These are phyloP conservation scores for Saccostrea cuccullata DNA, from an alignment of 1,140 invertebrate species.

Conservation along the genomic window DNA sequence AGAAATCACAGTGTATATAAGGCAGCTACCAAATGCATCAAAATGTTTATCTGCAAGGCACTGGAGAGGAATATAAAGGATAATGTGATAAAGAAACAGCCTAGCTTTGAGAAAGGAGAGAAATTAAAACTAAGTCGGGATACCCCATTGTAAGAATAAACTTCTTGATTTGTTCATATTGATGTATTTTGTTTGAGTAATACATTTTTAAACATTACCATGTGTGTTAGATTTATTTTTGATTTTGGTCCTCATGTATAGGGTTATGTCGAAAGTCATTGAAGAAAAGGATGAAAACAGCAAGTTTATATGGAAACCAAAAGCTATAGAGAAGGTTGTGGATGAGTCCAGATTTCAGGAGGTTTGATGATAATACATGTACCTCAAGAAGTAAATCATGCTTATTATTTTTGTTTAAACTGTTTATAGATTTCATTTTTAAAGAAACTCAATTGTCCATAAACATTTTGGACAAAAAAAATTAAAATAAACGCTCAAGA, in stretches of 20 bases:
- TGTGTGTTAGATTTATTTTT: too few species aligned
- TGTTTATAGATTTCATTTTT: too few species aligned
- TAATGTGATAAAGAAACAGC: background rate
- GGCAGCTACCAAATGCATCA: conserved; percentile 14
- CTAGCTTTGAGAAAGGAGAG: background rate
- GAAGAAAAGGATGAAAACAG: background rate
- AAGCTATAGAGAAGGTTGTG: background rate
- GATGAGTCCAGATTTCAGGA: conserved; percentile 16
- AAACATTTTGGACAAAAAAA: too few species aligned
- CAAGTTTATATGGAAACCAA: conserved; percentile 19
- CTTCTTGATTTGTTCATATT: background rate
- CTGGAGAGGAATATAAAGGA: background rate
- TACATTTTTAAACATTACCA: too few species aligned
- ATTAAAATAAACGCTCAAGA: too few species aligned
- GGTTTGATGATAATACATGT: background rate
- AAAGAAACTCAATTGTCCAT: too few species aligned
- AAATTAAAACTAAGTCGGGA: background rate
- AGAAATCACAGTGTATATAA: background rate
- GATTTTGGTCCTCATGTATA: background rate
- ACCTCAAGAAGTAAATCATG: too few species aligned
- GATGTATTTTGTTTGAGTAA: too few species aligned
- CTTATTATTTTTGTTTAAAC: too few species aligned
- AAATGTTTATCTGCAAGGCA: conserved; percentile 23
- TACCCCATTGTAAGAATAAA: background rate
- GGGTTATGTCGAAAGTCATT: background rate